Evolutionary conservation across 1,140 invertebrate genomes (phyloP).

Genomic region (Odontomachus brunneus): DNA sequence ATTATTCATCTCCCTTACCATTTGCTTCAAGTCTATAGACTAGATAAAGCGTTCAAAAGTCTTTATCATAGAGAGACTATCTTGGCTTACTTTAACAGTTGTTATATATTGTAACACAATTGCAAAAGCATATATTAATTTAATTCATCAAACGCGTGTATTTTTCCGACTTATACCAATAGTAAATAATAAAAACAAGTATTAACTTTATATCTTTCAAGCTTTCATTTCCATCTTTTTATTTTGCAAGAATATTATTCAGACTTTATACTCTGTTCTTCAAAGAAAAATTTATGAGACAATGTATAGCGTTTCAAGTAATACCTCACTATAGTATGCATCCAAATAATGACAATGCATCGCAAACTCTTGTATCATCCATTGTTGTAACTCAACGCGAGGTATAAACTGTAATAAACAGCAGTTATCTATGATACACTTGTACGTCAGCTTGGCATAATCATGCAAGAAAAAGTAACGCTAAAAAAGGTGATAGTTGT

Average conservation of each 20-base stretch:
- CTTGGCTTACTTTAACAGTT: neutral
- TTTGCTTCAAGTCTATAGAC: neutral
- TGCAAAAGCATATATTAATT: neutral
- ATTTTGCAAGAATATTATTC: conserved; percentile 34
- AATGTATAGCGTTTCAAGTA: neutral
- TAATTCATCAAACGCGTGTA: neutral
- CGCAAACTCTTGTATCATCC: neutral
- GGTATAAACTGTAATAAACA: too few relatives aligned
- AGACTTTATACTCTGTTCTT: neutral
- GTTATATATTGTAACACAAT: conserved; percentile 12
- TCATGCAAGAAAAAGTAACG: conserved; percentile 24
- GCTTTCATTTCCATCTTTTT: neutral
- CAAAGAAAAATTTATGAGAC: conserved; percentile 10
- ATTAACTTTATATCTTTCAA: neutral
- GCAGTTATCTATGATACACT: neutral
- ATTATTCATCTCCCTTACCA: conserved; percentile 28
- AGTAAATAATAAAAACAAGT: neutral
- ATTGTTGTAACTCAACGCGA: neutral
- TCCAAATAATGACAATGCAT: neutral
- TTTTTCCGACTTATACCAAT: neutral
- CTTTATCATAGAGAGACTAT: neutral
- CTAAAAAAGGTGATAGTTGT: conserved; percentile 14
- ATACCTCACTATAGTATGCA: neutral
- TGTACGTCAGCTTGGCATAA: neutral
- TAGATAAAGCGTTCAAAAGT: neutral